These are phyloP conservation scores for Mesorhabditis belari DNA, from an alignment of 2,888 invertebrate genomes.

Conservation along the genomic window DNA sequence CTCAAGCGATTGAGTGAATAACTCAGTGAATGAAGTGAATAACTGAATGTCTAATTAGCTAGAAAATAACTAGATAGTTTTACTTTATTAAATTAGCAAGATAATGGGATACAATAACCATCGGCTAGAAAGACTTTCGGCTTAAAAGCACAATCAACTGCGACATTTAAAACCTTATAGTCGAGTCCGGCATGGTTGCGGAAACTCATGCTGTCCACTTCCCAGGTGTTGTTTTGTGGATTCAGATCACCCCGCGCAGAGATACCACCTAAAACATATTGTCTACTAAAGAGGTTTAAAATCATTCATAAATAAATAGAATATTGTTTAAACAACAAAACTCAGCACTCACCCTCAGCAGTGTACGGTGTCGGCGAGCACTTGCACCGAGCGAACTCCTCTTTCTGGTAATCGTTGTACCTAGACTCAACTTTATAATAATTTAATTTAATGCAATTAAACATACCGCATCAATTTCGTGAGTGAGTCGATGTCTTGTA, in stretches of 20 bases:
- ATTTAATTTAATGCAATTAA: not conserved
- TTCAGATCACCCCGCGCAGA: constrained; percentile 69
- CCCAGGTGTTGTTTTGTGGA: constrained; percentile 65
- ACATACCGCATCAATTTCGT: constrained; percentile 59
- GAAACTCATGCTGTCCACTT: constrained; percentile 67
- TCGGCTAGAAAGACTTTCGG: no score
- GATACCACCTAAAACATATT: constrained; percentile 60
- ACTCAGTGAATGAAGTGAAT: no score
- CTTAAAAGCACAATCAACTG: not conserved
- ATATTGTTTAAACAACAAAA: not conserved
- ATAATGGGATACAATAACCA: no score
- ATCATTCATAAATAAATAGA: not conserved
- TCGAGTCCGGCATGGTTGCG: constrained; percentile 68
- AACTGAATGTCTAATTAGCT: no score
- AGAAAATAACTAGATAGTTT: no score
- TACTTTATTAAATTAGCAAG: no score
- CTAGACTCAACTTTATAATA: constrained; percentile 54
- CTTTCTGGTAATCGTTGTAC: constrained; percentile 68
- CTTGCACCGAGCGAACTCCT: constrained; percentile 65
- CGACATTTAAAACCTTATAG: no score
- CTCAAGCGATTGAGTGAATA: no score
- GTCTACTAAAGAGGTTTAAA: not conserved
- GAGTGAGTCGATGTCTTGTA: constrained; percentile 63
- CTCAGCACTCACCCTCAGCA: constrained; percentile 57
- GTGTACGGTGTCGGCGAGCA: constrained; percentile 62